Base-by-base conservation (phyloP, 2,888 invertebrate species). In the Eupithecia vulgata region DNA sequence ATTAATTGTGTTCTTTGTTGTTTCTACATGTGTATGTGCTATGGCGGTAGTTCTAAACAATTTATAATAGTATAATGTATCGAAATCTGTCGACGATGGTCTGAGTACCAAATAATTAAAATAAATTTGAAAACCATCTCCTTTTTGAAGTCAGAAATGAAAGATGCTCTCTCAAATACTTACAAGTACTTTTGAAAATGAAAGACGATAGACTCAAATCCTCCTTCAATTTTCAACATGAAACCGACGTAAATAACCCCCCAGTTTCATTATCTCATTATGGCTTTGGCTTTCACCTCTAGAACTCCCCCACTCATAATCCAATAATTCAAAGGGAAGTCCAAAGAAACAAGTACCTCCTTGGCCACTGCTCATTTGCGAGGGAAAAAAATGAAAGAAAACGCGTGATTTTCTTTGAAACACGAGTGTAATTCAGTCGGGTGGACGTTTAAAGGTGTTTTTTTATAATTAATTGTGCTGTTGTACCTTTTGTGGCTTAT, bases 351-450 rank as follows among this genome's bases (percentile, higher is more conserved):
- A 25, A 40, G 42, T 13, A 52, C 13, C 21, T 52, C 6, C 69
- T 64, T 64, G 30, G 30, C 64, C 67, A 67, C 62, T 74, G 65
- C 59, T 68, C 62, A 68, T 64, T 70, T 64, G 42, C 42, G n/a
- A 45, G 45, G 40, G 57, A 61, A 73, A 67, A n/a, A 59, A 59
- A 59, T 57, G 59, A 71, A 71, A 70, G 45, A 72, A 69, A 64
- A 61, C 45, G 65, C 71, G 61, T 69, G 61, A 71, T 74, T 74
- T 74, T 74, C 48, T 62, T 67, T 74, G 45, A 65, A 21, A 67
- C 57, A 67, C 35, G 65, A 74, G 48, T 62, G 48, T 64, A 57
- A 68, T 74, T 74, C 40, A 64, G 35, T 68, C 4, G n/a, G 62
- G 21, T 30, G 15, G 45, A 59, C 45, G 67, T 37, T 65, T 15